Conservation (phyloP, 2,113 vertebrate genomes). For the Brachypodius melanocephalos region DNA sequence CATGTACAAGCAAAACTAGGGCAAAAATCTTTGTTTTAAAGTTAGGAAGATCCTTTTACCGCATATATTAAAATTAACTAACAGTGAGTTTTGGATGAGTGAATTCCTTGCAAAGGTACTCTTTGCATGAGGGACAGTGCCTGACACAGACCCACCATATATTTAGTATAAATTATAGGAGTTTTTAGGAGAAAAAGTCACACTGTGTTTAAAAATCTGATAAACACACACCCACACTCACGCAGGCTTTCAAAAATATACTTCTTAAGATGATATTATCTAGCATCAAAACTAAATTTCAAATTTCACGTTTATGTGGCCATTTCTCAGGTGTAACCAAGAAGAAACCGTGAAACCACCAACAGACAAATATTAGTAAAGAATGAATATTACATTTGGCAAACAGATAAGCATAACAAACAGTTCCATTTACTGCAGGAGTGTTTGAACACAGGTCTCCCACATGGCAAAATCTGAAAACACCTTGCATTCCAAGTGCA, state of each 20-base stretch:
- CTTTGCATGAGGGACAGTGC: background rate
- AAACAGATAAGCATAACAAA: background rate
- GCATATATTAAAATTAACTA: background rate
- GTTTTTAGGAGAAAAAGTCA: background rate
- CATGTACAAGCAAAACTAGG: background rate
- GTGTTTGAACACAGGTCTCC: background rate
- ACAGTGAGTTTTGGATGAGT: background rate
- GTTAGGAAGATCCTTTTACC: background rate
- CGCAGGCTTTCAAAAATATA: background rate
- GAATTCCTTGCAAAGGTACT: background rate
- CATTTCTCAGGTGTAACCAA: background rate
- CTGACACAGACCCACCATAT: background rate
- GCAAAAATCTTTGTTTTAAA: background rate
- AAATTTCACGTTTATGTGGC: background rate
- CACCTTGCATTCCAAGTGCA: slow-evolving; percentile 1
- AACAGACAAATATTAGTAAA: background rate
- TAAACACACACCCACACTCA: background rate
- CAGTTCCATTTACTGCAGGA: background rate
- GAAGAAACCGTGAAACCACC: background rate
- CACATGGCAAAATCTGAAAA: background rate
- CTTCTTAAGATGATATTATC: background rate
- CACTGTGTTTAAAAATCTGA: background rate
- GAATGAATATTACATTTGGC: background rate
- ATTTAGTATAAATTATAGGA: background rate
- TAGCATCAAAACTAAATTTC: background rate